Evolutionary conservation across 2,888 invertebrate species (phyloP).

Genomic region (Sepioteuthis lessoniana): DNA sequence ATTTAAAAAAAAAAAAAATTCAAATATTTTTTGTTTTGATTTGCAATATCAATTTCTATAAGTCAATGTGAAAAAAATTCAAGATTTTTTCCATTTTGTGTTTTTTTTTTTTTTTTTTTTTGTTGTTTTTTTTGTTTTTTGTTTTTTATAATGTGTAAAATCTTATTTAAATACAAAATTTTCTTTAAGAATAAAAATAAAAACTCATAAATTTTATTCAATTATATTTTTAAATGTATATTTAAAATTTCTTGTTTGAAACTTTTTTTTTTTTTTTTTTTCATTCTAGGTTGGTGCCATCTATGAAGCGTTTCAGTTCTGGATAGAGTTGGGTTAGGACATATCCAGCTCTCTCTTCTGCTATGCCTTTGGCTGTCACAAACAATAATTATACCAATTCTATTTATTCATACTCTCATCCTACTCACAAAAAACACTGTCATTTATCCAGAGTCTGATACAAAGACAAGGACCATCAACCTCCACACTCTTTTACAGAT

Average conservation of each 20-base stretch:
- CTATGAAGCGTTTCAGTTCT: neutral
- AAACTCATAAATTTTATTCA: no score
- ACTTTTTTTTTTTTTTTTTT: neutral
- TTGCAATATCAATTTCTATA: no score
- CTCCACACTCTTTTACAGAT: neutral
- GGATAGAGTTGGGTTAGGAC: conserved; percentile 25
- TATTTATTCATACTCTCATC: neutral
- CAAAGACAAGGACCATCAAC: neutral
- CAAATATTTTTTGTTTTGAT: no score
- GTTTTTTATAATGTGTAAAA: no score
- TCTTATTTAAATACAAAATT: no score
- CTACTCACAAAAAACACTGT: neutral
- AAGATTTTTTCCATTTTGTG: no score
- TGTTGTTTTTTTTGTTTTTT: no score
- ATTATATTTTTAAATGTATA: no score
- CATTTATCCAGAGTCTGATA: neutral
- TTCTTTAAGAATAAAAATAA: no score
- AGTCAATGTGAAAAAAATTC: no score
- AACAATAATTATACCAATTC: neutral
- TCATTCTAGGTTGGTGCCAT: neutral
- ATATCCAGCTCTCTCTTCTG: neutral
- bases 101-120: no score
- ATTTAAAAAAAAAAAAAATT: no score
- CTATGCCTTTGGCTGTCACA: neutral
- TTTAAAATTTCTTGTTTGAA: neutral